These are phyloP conservation scores for Diplolepis rosae DNA, from an alignment of 2,888 invertebrate genomes.

Conservation along the genomic window DNA sequence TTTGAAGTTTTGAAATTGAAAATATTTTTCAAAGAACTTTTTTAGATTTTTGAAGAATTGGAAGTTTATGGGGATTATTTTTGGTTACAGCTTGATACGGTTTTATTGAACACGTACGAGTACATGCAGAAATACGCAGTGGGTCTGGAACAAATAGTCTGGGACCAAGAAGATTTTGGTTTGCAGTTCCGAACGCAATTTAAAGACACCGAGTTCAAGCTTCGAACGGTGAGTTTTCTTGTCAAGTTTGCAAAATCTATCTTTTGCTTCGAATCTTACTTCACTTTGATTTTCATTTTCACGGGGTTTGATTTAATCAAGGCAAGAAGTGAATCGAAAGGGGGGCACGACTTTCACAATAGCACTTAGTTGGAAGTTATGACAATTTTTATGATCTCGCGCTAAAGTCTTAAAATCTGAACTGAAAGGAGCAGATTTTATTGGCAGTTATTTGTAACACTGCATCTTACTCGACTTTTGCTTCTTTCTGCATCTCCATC, in stretches of 20 bases:
- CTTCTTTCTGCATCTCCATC: conserved; percentile 41
- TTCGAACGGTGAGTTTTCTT: conserved; percentile 75
- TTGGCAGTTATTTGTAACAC: conserved; percentile 52
- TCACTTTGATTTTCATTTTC: conserved; percentile 44
- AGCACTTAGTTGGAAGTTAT: conserved; percentile 48
- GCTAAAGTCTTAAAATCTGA: conserved; percentile 49
- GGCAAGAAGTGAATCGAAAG: not conserved
- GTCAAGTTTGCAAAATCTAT: conserved; percentile 37
- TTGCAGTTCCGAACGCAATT: conserved; percentile 76
- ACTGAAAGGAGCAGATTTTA: conserved; percentile 52
- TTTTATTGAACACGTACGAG: conserved; percentile 79
- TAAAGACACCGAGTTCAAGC: conserved; percentile 77
- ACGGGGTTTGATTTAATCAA: conserved; percentile 36
- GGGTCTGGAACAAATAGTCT: conserved; percentile 80
- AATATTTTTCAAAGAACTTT: conserved; percentile 5
- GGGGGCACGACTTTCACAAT: conserved; percentile 51
- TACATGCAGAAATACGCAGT: conserved; percentile 83
- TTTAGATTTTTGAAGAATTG: not conserved
- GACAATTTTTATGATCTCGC: conserved; percentile 59
- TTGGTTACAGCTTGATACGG: conserved; percentile 74
- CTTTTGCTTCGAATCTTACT: conserved; percentile 44
- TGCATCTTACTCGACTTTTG: conserved; percentile 45
- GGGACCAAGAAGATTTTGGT: conserved; percentile 77
- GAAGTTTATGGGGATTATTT: conserved; percentile 8
- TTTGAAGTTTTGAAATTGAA: too few relatives aligned